Conservation (phyloP, 2,797 vertebrate species). For the Leptodactylus fallax region DNA sequence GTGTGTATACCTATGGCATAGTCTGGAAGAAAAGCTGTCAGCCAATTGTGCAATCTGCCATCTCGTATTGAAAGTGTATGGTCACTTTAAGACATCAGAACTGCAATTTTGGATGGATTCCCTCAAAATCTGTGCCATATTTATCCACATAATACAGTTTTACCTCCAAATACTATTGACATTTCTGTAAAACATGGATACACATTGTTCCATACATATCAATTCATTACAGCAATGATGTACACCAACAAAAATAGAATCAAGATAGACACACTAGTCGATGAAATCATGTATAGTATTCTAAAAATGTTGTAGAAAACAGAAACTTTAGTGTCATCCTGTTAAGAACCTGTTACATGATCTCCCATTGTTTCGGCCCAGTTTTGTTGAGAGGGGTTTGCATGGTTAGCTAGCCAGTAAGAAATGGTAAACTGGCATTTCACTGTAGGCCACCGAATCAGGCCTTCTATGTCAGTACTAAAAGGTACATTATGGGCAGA, state of each 20-base stretch:
- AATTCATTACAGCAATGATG: background rate
- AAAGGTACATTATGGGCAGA: background rate
- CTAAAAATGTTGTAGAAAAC: no score
- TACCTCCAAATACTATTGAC: background rate
- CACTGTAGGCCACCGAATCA: background rate
- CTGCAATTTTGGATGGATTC: background rate
- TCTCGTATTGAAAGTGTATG: background rate
- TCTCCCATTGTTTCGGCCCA: background rate
- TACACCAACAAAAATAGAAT: background rate
- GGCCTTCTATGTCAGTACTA: no score
- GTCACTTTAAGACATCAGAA: background rate
- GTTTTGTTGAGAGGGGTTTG: background rate
- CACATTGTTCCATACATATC: background rate
- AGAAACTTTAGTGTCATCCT: no score
- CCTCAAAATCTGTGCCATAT: background rate
- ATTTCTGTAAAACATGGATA: background rate
- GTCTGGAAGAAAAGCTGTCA: no score
- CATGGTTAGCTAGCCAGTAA: no score
- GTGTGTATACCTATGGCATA: no score
- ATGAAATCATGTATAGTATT: background rate
- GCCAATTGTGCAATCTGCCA: no score
- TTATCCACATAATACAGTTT: background rate
- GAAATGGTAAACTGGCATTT: background rate
- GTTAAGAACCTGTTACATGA: background rate
- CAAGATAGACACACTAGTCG: background rate